Percentiles rank a stretch among this genome's conserved stretches.
These are phyloP conservation scores for Trididemnum clinides DNA, from an alignment of 23 tunicate species.

Conservation along the genomic window DNA sequence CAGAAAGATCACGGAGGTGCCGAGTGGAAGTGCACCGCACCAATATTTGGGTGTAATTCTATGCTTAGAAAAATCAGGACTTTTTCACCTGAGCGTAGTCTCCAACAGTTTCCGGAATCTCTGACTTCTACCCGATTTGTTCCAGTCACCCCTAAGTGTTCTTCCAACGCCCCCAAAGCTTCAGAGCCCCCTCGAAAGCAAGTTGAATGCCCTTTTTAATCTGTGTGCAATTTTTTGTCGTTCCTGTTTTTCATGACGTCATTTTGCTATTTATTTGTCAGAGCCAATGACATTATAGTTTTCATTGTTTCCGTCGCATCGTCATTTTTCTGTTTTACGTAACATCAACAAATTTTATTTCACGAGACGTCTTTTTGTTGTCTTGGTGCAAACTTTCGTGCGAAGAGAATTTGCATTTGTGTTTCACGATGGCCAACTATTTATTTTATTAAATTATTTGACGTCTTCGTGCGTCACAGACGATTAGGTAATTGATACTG, in stretches of 20 bases:
- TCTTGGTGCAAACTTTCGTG: conserved; percentile 3
- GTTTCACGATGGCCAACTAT: too few relatives aligned
- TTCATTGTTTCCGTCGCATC: too few relatives aligned
- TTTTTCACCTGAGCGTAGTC: conserved; percentile 7
- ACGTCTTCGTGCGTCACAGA: too few relatives aligned
- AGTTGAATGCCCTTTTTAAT: conserved; percentile 81
- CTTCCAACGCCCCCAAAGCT: conserved; percentile 12
- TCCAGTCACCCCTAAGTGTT: conserved; percentile 46
- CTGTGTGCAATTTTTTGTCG: background rate
- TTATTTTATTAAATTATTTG: too few relatives aligned
- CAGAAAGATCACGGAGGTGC: background rate
- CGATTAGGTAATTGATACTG: too few relatives aligned
- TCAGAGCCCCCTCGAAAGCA: conserved; percentile 41
- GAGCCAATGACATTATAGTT: too few relatives aligned
- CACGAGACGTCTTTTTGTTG: background rate
- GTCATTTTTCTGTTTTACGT: too few relatives aligned
- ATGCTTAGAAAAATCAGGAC: background rate
- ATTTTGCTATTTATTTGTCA: too few relatives aligned
- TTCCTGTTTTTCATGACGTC: too few relatives aligned
- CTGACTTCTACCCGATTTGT: background rate
- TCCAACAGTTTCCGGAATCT: background rate
- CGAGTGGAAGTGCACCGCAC: background rate
- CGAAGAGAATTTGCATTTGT: too few relatives aligned
- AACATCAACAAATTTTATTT: too few relatives aligned
- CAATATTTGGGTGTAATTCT: background rate